A percentile compares a stretch with the other conserved stretches of the same genome.
These are phyloP conservation scores for Brachyistius frenatus DNA, from an alignment of 2,113 vertebrate genomes.

Conservation along the genomic window DNA sequence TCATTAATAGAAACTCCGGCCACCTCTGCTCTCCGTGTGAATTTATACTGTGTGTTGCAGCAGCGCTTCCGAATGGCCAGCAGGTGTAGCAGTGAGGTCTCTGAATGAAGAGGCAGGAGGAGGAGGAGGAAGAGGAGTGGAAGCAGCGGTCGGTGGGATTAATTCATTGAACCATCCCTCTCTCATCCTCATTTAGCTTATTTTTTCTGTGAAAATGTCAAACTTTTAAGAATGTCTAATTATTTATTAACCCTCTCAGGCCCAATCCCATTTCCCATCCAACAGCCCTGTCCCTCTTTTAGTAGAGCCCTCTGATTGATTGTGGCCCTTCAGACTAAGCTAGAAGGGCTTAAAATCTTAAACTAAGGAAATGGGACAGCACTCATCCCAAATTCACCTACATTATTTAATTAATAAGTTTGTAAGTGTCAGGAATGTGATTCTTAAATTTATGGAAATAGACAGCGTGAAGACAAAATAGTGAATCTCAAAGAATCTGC, in stretches of 20 bases:
- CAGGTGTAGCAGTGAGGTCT: constrained; percentile 79
- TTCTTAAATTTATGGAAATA: too few relatives aligned
- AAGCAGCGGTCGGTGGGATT: constrained; percentile 51
- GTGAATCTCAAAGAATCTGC: too few relatives aligned
- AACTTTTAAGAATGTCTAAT: background rate
- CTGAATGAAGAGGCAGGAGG: constrained; percentile 40
- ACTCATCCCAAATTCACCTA: too few relatives aligned
- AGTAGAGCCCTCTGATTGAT: too few relatives aligned
- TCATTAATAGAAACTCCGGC: constrained; percentile 14
- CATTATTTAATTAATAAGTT: too few relatives aligned
- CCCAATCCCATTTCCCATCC: too few relatives aligned
- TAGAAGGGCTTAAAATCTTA: too few relatives aligned
- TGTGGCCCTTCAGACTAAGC: too few relatives aligned
- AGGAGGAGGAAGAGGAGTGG: constrained; percentile 23
- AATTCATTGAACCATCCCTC: constrained; percentile 46
- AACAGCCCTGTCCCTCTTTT: too few relatives aligned
- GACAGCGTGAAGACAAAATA: too few relatives aligned
- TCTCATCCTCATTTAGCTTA: background rate
- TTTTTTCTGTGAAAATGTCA: background rate
- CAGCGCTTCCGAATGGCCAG: constrained; percentile 64
- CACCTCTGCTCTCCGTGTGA: constrained; percentile 11
- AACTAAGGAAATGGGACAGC: too few relatives aligned
- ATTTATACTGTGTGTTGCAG: constrained; percentile 16
- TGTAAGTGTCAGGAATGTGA: too few relatives aligned
- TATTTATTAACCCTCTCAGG: background rate